Conservation (phyloP, 2,113 vertebrate genomes). For the Hirundichthys speculiger region DNA sequence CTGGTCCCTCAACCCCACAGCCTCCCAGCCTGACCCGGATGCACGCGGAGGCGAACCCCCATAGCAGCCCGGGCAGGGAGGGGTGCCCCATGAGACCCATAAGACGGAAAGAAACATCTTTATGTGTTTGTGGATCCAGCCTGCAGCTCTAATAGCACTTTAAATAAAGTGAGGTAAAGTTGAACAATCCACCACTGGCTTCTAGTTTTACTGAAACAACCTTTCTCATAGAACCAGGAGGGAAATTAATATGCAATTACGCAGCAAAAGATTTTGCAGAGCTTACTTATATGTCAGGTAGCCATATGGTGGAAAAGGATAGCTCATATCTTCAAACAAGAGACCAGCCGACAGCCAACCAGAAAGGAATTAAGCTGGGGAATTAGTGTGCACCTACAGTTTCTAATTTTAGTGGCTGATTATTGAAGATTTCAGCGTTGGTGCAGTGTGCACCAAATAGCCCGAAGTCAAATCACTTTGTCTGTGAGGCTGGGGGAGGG, state of each 20-base stretch:
- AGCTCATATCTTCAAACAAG: conserved; percentile 35
- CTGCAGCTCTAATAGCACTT: too few relatives aligned
- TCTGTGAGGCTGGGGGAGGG: conserved; percentile 19
- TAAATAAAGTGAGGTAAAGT: conserved; percentile 5
- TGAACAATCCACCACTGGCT: neutral
- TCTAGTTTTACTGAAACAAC: conserved; percentile 5
- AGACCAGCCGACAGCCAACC: conserved; percentile 28
- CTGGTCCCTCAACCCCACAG: too few relatives aligned
- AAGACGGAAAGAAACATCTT: too few relatives aligned
- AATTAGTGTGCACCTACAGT: conserved; percentile 39
- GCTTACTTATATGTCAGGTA: conserved; percentile 39
- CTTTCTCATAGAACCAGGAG: conserved; percentile 15
- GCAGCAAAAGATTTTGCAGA: conserved; percentile 38
- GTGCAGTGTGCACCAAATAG: conserved; percentile 52
- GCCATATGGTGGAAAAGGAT: conserved; percentile 48
- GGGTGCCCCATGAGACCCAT: too few relatives aligned
- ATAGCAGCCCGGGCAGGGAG: too few relatives aligned
- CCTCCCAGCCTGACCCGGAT: too few relatives aligned
- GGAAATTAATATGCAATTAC: conserved; percentile 49
- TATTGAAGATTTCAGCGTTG: conserved; percentile 59
- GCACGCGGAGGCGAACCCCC: too few relatives aligned
- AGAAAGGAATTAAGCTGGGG: conserved; percentile 44
- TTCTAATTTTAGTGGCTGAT: conserved; percentile 73
- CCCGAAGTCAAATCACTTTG: conserved; percentile 42
- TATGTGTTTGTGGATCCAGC: too few relatives aligned